phyloP scores from a whole-genome alignment of 1,140 invertebrate genomes.

The Cydia fagiglandana region DNA sequence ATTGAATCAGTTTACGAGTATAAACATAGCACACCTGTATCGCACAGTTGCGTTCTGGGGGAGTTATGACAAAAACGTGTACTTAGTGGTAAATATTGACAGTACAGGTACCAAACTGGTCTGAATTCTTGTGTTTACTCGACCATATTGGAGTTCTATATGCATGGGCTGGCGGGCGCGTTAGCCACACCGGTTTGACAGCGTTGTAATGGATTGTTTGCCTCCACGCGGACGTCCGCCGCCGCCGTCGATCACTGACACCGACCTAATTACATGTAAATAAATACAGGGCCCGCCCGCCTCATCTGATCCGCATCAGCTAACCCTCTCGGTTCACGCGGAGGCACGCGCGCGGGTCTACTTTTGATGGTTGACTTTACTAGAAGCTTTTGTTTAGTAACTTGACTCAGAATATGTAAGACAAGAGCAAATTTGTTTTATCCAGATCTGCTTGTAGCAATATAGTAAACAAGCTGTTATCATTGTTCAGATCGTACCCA shows the following conservation, averaged over 20 bases:
- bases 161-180: slow-evolving; percentile 53
- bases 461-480: slow-evolving; percentile 13
- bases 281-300: slow-evolving; percentile 61
- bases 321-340: slow-evolving; percentile 50
- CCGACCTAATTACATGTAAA: slow-evolving; percentile 73
- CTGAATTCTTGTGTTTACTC: slow-evolving; percentile 64
- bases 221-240: slow-evolving; percentile 57
- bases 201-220: slow-evolving; percentile 66
- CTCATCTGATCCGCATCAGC: slow-evolving; percentile 46
- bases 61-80: slow-evolving; percentile 48
- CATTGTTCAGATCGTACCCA: not conserved
- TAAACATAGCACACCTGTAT: slow-evolving; percentile 2
- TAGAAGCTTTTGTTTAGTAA: slow-evolving; percentile 25
- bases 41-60: not conserved
- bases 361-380: slow-evolving; percentile 23
- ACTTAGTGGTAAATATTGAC: slow-evolving; percentile 54
- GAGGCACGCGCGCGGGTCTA: slow-evolving; percentile 12
- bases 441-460: not conserved
- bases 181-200: slow-evolving; percentile 43
- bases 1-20: not conserved
- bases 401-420: slow-evolving; percentile 14
- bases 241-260: slow-evolving; percentile 65
- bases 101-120: slow-evolving; percentile 49
- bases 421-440: slow-evolving; percentile 19
- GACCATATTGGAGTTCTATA: slow-evolving; percentile 55